Conservation (phyloP, 2,888 invertebrate genomes). For the Cephonodes hylas region DNA sequence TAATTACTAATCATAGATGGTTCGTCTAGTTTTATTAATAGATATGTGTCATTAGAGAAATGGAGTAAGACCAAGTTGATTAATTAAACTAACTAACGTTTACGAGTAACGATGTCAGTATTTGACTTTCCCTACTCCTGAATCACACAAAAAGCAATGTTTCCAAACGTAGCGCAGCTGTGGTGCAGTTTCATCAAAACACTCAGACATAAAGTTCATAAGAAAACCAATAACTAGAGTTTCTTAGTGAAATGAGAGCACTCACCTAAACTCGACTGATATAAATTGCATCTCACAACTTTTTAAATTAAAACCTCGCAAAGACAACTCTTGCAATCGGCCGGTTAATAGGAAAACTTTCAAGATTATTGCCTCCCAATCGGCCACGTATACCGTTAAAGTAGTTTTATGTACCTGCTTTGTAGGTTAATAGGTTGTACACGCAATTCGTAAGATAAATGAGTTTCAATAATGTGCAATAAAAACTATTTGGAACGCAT, state of each 20-base stretch:
- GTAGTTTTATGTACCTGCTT: neutral
- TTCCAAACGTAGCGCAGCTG: neutral
- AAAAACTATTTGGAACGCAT: no score
- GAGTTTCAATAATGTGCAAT: neutral
- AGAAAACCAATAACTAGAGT: slow-evolving; percentile 7
- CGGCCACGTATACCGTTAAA: slow-evolving; percentile 2
- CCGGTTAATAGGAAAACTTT: slow-evolving; percentile 52
- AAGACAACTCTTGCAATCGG: slow-evolving; percentile 43
- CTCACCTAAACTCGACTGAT: slow-evolving; percentile 22
- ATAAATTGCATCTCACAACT: slow-evolving; percentile 48
- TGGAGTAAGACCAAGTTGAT: no score
- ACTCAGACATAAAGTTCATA: neutral
- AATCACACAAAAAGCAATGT: neutral
- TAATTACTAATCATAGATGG: no score
- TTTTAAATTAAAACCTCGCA: slow-evolving; percentile 49
- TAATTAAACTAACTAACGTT: no score
- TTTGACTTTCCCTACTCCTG: no score
- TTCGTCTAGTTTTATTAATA: no score
- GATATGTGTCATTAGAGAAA: no score
- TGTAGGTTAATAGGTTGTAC: neutral
- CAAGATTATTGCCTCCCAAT: slow-evolving; percentile 27
- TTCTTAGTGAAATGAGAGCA: slow-evolving; percentile 7
- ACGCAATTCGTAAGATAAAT: neutral
- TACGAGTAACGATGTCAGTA: no score
- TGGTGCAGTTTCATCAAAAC: neutral